A percentile compares a stretch with the other conserved stretches of the same genome.
These are phyloP conservation scores for Protaetia brevitarsis DNA, from an alignment of 1,140 invertebrate genomes.

Conservation along the genomic window DNA sequence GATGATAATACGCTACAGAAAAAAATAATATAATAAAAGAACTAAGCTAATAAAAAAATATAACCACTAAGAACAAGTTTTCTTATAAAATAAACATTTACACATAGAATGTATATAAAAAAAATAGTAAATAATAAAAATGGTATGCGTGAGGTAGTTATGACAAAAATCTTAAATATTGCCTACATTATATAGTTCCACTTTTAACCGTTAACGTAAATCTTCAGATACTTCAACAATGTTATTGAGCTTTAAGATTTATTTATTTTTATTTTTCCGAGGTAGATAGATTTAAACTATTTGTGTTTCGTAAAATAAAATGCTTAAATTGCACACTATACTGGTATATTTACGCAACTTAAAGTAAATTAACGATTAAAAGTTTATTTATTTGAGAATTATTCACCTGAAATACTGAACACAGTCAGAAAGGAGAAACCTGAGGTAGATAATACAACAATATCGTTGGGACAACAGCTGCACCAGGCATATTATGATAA, in stretches of 20 bases:
- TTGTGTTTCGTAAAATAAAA: conserved; percentile 2
- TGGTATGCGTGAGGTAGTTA: conserved; percentile 27
- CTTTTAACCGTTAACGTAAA: background rate
- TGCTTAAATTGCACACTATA: conserved; percentile 22
- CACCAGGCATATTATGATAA: background rate
- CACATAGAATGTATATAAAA: conserved; percentile 3
- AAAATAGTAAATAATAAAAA: conserved; percentile 27
- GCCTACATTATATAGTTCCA: background rate
- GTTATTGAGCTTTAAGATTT: too few relatives aligned
- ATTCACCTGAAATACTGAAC: conserved; percentile 21
- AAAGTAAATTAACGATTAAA: conserved; percentile 3
- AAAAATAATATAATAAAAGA: background rate
- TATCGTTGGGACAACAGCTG: conserved; percentile 15
- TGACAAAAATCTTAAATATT: conserved; percentile 25
- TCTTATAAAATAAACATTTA: conserved; percentile 5
- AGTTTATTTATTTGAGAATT: conserved; percentile 16
- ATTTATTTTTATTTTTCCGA: background rate
- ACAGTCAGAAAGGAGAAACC: background rate
- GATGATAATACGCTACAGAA: background rate
- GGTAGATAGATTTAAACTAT: too few relatives aligned
- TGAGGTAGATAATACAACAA: conserved; percentile 20
- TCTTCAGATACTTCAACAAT: too few relatives aligned
- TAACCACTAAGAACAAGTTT: conserved; percentile 11
- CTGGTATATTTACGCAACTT: conserved; percentile 10
- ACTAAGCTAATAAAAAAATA: conserved; percentile 6